These are phyloP conservation scores for Drosophila orosa DNA, from an alignment of 1,140 invertebrate genomes.

Conservation along the genomic window DNA sequence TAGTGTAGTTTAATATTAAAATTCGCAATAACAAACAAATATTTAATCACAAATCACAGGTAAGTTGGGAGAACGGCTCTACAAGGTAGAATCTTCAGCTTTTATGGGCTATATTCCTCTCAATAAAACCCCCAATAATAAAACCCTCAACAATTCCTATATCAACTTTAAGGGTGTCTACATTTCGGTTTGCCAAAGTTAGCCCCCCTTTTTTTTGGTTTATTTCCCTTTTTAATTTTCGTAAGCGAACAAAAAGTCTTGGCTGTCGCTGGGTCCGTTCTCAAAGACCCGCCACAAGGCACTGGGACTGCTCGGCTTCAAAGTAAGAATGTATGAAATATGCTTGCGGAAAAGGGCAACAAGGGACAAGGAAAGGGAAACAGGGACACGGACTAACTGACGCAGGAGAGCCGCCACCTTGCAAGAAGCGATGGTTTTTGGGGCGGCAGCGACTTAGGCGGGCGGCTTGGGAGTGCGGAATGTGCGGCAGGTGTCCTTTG, in stretches of 20 bases:
- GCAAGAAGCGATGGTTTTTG: constrained; percentile 17
- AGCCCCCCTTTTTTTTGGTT: not conserved
- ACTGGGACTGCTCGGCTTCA: constrained; percentile 39
- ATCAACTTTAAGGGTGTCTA: not conserved
- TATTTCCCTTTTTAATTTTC: constrained; percentile 15
- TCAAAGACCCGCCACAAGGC: constrained; percentile 46
- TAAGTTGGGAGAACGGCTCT: not conserved
- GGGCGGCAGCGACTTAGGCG: constrained; percentile 13
- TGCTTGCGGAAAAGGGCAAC: constrained; percentile 65
- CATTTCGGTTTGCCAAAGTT: not conserved
- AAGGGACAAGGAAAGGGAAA: constrained; percentile 10
- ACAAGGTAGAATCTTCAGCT: not conserved
- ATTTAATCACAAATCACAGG: too few relatives aligned
- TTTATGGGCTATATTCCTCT: not conserved
- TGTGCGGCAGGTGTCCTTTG: constrained; percentile 78
- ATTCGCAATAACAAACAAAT: too few relatives aligned
- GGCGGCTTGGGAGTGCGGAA: constrained; percentile 35
- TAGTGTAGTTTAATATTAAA: too few relatives aligned
- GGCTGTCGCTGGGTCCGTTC: constrained; percentile 38
- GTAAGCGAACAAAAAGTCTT: constrained; percentile 34
- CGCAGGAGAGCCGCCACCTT: constrained; percentile 22
- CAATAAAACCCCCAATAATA: not conserved
- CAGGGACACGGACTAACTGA: constrained; percentile 23
- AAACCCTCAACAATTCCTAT: too few relatives aligned
- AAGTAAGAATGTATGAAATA: constrained; percentile 81